Evolutionary conservation across 2,888 invertebrate species (phyloP), one percentile per base, ranked within the genome.

Genomic region (Acrobasis consociella): DNA sequence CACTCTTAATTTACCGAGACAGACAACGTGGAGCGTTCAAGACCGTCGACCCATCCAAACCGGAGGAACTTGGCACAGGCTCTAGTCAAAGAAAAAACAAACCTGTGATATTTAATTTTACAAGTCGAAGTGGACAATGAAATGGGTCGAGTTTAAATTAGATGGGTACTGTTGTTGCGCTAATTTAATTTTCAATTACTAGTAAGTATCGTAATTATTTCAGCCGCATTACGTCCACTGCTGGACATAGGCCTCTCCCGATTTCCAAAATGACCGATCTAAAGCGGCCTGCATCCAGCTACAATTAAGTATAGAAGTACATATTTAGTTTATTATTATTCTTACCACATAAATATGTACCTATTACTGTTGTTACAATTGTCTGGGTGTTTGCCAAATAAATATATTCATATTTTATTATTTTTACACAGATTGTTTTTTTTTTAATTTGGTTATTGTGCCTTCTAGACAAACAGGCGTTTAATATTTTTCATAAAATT

Each of bases 141-240:
- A 58, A 67, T 67, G 58, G 72, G 74, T 71, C 74, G 72, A 68
- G 74, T 69, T 65, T 46, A 66, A 62, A 56, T 42, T 39, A 16
- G 13, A 15, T 42, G 13, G 11, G 42, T 8, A 11, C 16, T 56
- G 22, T 42, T 56, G n/a, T 39, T 17, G 11, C 9, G 8, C 5
- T 58, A 22, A 16, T 46, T 16, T 17, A 13, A 13, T 53, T 53
- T 31, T 31, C 8, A 31, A 31, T 31, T 7, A 31, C n/a, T n/a
- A n/a, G n/a, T n/a, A n/a, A n/a, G n/a, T n/a, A n/a, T n/a, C n/a
- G n/a, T n/a, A n/a, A n/a, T n/a, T n/a, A n/a, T n/a, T n/a, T n/a
- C n/a, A n/a, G n/a, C n/a, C n/a, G n/a, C n/a, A n/a, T n/a, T n/a
- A n/a, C n/a, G n/a, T n/a, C n/a, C n/a, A n/a, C n/a, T n/a, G n/a